Base-by-base conservation (phyloP, 2,113 vertebrate species). In the Brachyhypopomus occidentalis region DNA sequence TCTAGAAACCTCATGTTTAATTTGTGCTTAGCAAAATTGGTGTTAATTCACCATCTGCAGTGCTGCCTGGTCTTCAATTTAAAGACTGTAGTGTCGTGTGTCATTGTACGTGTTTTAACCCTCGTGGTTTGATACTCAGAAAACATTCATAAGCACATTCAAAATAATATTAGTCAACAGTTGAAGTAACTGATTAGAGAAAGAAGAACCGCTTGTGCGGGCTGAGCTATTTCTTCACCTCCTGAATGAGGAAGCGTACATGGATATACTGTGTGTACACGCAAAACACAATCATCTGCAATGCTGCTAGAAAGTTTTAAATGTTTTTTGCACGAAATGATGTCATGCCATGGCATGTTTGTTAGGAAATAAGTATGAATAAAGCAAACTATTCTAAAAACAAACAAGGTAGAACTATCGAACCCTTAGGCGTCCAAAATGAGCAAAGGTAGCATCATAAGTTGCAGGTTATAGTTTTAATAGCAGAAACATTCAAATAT, bases 241-340 rank as follows among this genome's bases (percentile, higher is more conserved):
- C 17, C 38, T 64, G 70, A 55, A 22, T 55, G 70, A 72, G 58
- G 63, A 58, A 22, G 19, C 69, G 63, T 30, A 38, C 56, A 63
- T 34, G 48, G 25, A 34, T 20, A 77, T 38, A 66, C 23, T 41
- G 38, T n/a, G 38, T 41, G 2, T 71, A 11, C 0, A 64, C 62
- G 78, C 78, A 80, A 72, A 59, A 73, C 72, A 80, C 27, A 79
- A 60, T 59, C 17, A 58, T 27, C 77, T 79, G 66, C 67, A 79
- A 34, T 60, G 36, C 12, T 72, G 55, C 5, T 55, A 38, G 52
- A 48, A 69, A 79, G 34, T 20, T 41, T 6, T 8, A 0, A 2
- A 19, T 45, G n/a, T 27, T 16, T 55, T 69, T 78, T 62, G 69
- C 9, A 0, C n/a, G 16, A 30, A 19, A 30, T 72, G n/a, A 27